phyloP scores from a whole-genome alignment of 2,888 invertebrate species.

The Hyppa rectilinea region DNA sequence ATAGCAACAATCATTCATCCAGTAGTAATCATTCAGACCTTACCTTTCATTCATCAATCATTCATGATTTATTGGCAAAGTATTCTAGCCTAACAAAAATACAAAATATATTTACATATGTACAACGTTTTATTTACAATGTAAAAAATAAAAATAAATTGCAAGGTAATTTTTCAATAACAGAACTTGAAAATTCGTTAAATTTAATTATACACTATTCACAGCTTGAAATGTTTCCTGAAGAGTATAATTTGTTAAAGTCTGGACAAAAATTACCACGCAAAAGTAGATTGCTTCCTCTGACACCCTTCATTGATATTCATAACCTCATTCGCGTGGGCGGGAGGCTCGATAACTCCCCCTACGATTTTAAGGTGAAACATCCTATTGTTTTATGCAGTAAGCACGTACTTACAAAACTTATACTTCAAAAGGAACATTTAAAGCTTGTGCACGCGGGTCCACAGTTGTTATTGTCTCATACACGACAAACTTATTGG shows the following conservation, averaged over 20 bases:
- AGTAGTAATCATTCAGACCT: background rate
- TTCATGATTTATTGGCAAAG: background rate
- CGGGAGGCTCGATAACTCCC: conserved; percentile 1
- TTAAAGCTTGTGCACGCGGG: too few species aligned
- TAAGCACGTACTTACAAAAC: conserved; percentile 14
- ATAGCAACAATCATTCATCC: background rate
- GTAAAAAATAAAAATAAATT: background rate
- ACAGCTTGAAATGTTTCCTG: background rate
- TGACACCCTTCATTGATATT: conserved; percentile 1
- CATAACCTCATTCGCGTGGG: background rate
- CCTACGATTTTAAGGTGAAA: background rate
- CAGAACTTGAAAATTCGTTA: background rate
- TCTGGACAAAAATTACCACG: background rate
- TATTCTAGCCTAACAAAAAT: background rate
- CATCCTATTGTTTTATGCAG: background rate
- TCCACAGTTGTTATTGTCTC: too few species aligned
- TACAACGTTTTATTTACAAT: background rate
- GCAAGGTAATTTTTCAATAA: background rate
- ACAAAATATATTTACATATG: conserved; percentile 1
- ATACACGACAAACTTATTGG: too few species aligned
- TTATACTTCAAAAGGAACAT: background rate
- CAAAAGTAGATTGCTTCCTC: background rate
- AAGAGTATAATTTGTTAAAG: background rate
- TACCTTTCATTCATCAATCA: background rate
- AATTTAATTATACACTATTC: background rate